A percentile compares a stretch with the other conserved stretches of the same genome.
Conservation (phyloP, 1,140 invertebrate species). For the Sycobia sp. region DNA sequence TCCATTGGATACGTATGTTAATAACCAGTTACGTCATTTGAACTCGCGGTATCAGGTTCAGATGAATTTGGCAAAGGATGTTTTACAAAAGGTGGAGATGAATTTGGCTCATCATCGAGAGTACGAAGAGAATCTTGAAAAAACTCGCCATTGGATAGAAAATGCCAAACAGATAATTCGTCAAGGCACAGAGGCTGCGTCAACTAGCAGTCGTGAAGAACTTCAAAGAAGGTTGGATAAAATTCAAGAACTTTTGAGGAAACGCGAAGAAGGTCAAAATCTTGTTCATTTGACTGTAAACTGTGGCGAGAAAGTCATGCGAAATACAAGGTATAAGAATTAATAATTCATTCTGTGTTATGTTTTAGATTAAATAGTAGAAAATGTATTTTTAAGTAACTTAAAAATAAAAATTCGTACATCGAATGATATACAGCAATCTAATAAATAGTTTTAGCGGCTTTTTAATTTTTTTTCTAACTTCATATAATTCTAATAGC, state of each 20-base stretch:
- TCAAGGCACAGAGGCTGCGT: conserved; percentile 76
- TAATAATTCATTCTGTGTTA: too few relatives aligned
- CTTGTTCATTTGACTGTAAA: conserved; percentile 88
- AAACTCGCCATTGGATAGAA: conserved; percentile 87
- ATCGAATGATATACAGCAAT: too few relatives aligned
- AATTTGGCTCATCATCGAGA: conserved; percentile 87
- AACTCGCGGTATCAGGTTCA: conserved; percentile 90
- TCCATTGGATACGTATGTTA: conserved; percentile 87
- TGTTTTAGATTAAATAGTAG: too few relatives aligned
- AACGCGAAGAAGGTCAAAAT: conserved; percentile 89
- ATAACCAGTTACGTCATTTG: conserved; percentile 87
- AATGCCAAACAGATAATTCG: conserved; percentile 83
- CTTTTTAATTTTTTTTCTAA: too few relatives aligned
- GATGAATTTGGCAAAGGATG: conserved; percentile 89
- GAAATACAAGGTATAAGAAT: conserved; percentile 33
- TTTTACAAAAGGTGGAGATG: conserved; percentile 89
- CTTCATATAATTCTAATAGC: too few relatives aligned
- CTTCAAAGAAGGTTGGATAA: conserved; percentile 81
- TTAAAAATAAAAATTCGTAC: too few relatives aligned
- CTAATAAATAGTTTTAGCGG: too few relatives aligned
- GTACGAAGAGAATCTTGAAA: conserved; percentile 79
- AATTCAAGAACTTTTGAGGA: conserved; percentile 80
- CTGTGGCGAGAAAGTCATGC: conserved; percentile 87
- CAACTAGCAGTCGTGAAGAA: conserved; percentile 81
- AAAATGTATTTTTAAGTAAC: too few relatives aligned